Evolutionary conservation across 2,113 vertebrate genomes (phyloP).

Genomic region (Callaeas wilsoni): DNA sequence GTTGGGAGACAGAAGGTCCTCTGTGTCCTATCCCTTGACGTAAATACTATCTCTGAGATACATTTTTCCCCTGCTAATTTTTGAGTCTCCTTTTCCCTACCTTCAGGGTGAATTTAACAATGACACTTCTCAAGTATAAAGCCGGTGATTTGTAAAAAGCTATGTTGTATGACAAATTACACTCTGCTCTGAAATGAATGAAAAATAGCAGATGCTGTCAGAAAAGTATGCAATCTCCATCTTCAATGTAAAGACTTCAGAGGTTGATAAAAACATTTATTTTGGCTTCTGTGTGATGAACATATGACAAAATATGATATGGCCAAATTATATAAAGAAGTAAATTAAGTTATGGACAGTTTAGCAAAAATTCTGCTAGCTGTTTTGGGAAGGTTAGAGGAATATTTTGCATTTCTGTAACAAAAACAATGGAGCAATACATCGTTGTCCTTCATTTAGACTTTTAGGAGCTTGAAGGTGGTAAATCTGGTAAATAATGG

Average conservation of each 20-base stretch:
- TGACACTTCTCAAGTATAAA: not conserved
- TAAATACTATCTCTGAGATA: not conserved
- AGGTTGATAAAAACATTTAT: constrained; percentile 13
- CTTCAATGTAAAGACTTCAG: not conserved
- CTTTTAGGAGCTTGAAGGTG: not conserved
- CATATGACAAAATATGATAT: not conserved
- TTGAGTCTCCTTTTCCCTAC: not conserved
- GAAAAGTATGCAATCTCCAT: not conserved
- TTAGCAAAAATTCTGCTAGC: not conserved
- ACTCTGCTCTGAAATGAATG: not conserved
- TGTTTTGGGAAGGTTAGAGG: not conserved
- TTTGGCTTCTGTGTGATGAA: constrained; percentile 5
- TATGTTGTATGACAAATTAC: not conserved
- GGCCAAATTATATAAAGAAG: not conserved
- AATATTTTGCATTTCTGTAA: not conserved
- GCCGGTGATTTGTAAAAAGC: not conserved
- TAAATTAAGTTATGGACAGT: not conserved
- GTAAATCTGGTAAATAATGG: not conserved
- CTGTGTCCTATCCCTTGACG: not conserved
- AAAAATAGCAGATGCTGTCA: constrained; percentile 9
- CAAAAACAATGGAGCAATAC: not conserved
- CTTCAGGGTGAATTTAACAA: not conserved
- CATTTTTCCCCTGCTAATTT: not conserved
- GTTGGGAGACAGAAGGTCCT: not conserved
- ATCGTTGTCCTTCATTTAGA: not conserved